These are phyloP conservation scores for Erythrocercus mccallii DNA, from an alignment of 2,113 vertebrate genomes.

Conservation along the genomic window DNA sequence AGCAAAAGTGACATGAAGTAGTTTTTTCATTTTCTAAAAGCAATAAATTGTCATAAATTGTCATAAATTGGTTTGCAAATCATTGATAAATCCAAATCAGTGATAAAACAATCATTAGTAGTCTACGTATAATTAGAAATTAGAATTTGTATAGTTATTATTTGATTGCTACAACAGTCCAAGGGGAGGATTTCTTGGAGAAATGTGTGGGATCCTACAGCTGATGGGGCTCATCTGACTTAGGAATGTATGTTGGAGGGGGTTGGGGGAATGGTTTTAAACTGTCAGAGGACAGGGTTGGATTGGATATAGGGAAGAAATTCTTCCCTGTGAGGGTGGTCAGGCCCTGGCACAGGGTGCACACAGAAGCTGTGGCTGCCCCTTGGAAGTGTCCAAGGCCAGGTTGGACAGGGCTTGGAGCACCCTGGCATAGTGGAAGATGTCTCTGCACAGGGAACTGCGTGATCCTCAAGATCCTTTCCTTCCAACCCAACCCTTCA, in stretches of 20 bases:
- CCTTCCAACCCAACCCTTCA: not conserved
- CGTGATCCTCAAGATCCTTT: not conserved
- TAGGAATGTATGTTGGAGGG: not conserved
- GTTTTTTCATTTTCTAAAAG: not conserved
- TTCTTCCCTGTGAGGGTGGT: rapidly evolving
- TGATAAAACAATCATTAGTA: not conserved
- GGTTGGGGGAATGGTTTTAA: not conserved
- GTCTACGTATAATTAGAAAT: not conserved
- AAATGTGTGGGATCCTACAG: not conserved
- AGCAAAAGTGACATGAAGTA: not conserved
- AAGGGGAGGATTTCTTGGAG: not conserved
- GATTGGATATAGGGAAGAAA: not conserved
- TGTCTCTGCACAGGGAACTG: not conserved
- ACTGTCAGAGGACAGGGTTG: not conserved
- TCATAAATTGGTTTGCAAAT: not conserved
- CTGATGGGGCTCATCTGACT: not conserved
- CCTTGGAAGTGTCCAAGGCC: not conserved
- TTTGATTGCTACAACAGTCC: not conserved
- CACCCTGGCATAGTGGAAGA: rapidly evolving
- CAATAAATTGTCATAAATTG: not conserved
- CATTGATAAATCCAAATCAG: not conserved
- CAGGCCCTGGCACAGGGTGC: rapidly evolving
- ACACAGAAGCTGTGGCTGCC: not conserved
- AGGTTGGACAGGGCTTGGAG: rapidly evolving
- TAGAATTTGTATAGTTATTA: not conserved